Evolutionary conservation across 2,797 vertebrate genomes (phyloP), one percentile per base, ranked within the genome.

Genomic region (Heterohyrax brucei): DNA sequence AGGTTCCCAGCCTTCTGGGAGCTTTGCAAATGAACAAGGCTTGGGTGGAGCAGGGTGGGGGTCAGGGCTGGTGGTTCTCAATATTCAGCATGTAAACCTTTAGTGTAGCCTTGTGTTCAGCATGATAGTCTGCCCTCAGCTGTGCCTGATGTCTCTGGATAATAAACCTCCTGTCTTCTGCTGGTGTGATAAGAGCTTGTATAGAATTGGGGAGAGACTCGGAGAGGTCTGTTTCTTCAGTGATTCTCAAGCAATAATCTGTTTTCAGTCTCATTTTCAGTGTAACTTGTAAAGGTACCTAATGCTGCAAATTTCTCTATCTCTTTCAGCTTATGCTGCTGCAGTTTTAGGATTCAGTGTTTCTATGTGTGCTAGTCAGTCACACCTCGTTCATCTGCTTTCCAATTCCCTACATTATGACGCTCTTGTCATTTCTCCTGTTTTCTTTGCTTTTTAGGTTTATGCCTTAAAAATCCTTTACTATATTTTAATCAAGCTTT

Each of bases 381-480:
- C 85, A 53, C 33, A 86, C 28, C n/a, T 85, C 28, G 46, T 30
- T 26, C 26, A 16, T 46, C 12, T n/a, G 24, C 59, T 96, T 93
- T 87, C 21, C 12, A 66, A 28, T 89, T 95, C 87, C 77, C 50
- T 53, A 76, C 0, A 66, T 80, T 66, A 83, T 95, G 28, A 76
- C 82, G 50, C 5, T n/a, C 3, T 84, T 92, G 24, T 84, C 39
- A 21, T 48, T 22, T 85, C 19, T 87, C 24, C 50, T 83, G 18
- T 90, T 30, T 88, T 85, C 21, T 39, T 88, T 68, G 48, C 19
- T 87, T 56, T 96, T 87, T 83, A 21, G 26, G 3, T 72, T 68
- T 89, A n/a, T 89, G 44, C 64, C 33, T 48, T 80, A 61, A 61
- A 61, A 61, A 61, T 56, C 26, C 16, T 83, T 64, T 72, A 44